phyloP scores from a whole-genome alignment of 35 echinoderm and acorn worm genomes.

The Heliocidaris erythrogramma region DNA sequence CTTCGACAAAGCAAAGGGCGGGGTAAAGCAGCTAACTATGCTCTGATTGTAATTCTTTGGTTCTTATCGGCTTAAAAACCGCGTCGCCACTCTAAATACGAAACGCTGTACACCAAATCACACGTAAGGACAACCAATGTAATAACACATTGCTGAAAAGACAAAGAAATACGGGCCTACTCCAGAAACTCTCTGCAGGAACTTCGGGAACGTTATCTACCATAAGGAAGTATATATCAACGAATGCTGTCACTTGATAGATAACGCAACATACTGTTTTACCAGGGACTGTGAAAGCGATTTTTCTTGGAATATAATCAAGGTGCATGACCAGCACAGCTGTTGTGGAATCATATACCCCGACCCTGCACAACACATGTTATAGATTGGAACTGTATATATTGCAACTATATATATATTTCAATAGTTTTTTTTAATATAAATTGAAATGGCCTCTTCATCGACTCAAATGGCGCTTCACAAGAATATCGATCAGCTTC shows the following conservation, averaged over 20 bases:
- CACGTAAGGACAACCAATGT: background rate
- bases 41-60: background rate
- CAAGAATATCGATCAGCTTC: constrained; percentile 14
- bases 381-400: background rate
- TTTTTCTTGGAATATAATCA: background rate
- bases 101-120: background rate
- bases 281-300: background rate
- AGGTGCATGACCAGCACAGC: background rate
- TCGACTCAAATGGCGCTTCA: constrained; percentile 15
- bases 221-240: background rate
- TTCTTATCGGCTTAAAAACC: background rate
- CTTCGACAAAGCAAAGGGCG: background rate
- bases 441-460: background rate
- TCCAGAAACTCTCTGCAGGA: background rate
- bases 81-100: background rate
- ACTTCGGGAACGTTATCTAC: background rate
- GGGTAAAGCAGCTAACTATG: background rate
- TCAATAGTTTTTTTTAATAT: background rate
- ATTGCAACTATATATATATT: background rate
- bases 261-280: background rate
- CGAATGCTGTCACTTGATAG: background rate
- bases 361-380: background rate
- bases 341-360: background rate
- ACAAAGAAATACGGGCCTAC: background rate
- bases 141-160: background rate